Evolutionary conservation across 1,140 invertebrate genomes (phyloP), one percentile per base, ranked within the genome.

Genomic region (Eufriesea mexicana): DNA sequence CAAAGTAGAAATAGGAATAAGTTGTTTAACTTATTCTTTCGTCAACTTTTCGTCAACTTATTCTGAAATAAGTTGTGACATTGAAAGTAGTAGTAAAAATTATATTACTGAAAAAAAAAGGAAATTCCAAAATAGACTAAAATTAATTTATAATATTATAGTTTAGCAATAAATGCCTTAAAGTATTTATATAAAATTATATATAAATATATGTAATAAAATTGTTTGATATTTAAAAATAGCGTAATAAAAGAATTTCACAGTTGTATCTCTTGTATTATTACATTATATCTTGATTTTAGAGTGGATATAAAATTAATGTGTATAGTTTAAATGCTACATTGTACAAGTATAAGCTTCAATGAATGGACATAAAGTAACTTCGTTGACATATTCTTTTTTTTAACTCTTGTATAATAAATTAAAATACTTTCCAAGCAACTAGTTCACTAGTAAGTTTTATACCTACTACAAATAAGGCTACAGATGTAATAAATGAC

Each of bases 401-500:
- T 59, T 18, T 25, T 51, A 62, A 72, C 5, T 12, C 14, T 12
- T 55, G n/a, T 79, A 42, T 5, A 18, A n/a, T 12, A 23, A 0
- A 8, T 79, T 62, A 79, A 23, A 55, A 16, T 51, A 81, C 8
- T 20, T 20, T 81, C 61, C 49, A 81, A 16, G 42, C 62, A 49
- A 12, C 8, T 55, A 76, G 59, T 25, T 82, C 79, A 25, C 7
- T 76, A 23, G 25, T 18, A 0, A 82, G 61, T 67, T 82, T 82
- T 47, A 75, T 10, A 49, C 79, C 79, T 16, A 67, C 5, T 57
- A 62, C 73, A 55, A 82, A 82, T 18, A 82, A 67, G 20, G 45
- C 62, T 57, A 76, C 5, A 1, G 79, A 82, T 25, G 62, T 47
- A 16, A 76, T 20, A 54, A 82, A 42, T 14, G 79, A 57, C 9